Conservation (phyloP, 1,140 invertebrate genomes). For the Capitella teleta region DNA sequence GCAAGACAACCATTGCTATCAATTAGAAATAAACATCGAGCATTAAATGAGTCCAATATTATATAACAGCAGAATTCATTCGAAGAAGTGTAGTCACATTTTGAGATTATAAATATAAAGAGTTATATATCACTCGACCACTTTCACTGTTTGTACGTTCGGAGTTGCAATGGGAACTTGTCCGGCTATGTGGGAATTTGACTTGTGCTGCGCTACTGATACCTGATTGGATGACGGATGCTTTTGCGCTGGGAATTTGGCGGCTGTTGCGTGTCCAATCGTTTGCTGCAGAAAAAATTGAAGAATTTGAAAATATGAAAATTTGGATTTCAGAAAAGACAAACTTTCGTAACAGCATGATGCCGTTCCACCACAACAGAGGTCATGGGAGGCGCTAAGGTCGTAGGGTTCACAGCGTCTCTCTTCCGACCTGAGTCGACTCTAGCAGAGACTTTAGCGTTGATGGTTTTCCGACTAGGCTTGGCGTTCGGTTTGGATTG, state of each 20-base stretch:
- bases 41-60: too few species aligned
- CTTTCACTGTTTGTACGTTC: conserved; percentile 1
- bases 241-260: conserved; percentile 10
- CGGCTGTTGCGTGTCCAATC: conserved; percentile 22
- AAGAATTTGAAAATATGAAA: background rate
- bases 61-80: too few species aligned
- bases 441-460: conserved; percentile 15
- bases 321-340: background rate
- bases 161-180: background rate
- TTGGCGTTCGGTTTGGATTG: background rate
- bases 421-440: conserved; percentile 6
- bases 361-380: conserved; percentile 31
- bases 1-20: too few species aligned
- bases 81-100: too few species aligned
- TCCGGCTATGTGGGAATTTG: too few species aligned
- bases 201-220: background rate
- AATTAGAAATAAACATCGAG: too few species aligned
- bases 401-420: background rate
- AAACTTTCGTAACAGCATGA: conserved; percentile 27
- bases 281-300: conserved; percentile 18
- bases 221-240: background rate
- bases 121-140: conserved; percentile 4
- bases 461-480: conserved; percentile 12
- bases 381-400: conserved; percentile 25
- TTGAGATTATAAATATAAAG: too few species aligned